Evolutionary conservation across 2,113 vertebrate species (phyloP), one percentile per base, ranked within the genome.

Genomic region (Periophthalmus modestus): DNA sequence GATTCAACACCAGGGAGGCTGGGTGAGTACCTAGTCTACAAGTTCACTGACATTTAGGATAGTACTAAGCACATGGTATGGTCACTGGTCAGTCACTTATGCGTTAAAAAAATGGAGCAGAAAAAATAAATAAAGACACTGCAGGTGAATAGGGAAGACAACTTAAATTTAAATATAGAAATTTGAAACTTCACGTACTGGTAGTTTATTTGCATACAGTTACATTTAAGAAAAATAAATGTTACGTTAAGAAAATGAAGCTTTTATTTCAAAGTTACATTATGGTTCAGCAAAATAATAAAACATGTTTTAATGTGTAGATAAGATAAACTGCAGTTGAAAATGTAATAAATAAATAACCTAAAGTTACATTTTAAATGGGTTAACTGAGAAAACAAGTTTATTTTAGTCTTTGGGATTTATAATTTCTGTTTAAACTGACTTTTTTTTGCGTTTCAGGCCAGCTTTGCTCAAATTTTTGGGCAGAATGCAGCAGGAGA

Each of bases 1-100:
- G 98, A 97, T 99, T 90, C 93, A 96, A 85, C 94, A 93, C 75
- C 95, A 99, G 80, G 97, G 97, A 82, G 97, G 97, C 92, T 99
- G 98, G 98, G 98, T 99, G 92, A 96, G 98, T 92, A 7, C 52
- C 33, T 70, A 0, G 14, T 34, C 6, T 5, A 16, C 7, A 62
- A 62, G 59, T 18, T 24, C 15, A 16, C 14, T 62, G 59, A 62
- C 24, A 5, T 13, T 18, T 34, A 62, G 24, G 28, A 34, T 16
- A 15, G 4, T 15, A 15, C 58, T 23, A 61, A 62, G 1, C 28
- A 19, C 14, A 62, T 28, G 9, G 10, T 21, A 21, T n/a, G 54
- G n/a, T 57, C 21, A 57, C 21, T 52, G 48, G 48, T 50, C 48
- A 5, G 14, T 50, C 50, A 52, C 50, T 52, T 19, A 52, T 52